phyloP scores from a whole-genome alignment of 2,797 vertebrate species.

The Sebastes paucispinis region DNA sequence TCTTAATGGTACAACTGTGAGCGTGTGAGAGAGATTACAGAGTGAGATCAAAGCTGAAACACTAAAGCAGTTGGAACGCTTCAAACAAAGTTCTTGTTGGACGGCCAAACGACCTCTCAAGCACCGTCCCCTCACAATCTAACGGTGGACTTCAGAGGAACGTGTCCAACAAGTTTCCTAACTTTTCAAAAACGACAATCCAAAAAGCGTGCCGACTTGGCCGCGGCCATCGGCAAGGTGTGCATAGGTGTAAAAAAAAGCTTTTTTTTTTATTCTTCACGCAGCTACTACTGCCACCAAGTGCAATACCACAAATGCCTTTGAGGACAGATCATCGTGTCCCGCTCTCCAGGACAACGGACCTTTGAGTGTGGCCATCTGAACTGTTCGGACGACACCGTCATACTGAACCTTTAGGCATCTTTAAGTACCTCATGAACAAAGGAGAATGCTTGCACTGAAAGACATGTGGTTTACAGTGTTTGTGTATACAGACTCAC shows the following conservation, averaged over 20 bases:
- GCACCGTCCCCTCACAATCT: background rate
- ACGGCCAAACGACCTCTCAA: background rate
- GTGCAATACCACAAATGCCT: background rate
- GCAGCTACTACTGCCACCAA: background rate
- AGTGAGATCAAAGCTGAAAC: constrained; percentile 4
- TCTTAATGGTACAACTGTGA: background rate
- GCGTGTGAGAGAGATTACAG: background rate
- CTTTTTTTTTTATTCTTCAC: background rate
- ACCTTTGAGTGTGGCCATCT: background rate
- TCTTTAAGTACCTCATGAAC: constrained; percentile 2
- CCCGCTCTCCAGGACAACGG: background rate
- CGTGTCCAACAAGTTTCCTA: background rate
- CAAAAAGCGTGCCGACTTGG: background rate
- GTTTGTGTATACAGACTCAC: constrained; percentile 36
- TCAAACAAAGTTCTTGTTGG: background rate
- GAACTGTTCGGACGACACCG: background rate
- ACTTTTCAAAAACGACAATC: background rate
- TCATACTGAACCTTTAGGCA: constrained; percentile 25
- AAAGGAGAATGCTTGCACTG: constrained; percentile 11
- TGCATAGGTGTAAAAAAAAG: background rate
- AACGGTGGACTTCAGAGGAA: background rate
- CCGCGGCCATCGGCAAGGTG: background rate
- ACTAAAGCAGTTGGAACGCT: constrained; percentile 21
- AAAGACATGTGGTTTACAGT: constrained; percentile 42
- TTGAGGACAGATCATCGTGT: background rate